Evolutionary conservation across 1,140 invertebrate species (phyloP), one percentile per base, ranked within the genome.

Genomic region (Lordiphosa clarofinis): DNA sequence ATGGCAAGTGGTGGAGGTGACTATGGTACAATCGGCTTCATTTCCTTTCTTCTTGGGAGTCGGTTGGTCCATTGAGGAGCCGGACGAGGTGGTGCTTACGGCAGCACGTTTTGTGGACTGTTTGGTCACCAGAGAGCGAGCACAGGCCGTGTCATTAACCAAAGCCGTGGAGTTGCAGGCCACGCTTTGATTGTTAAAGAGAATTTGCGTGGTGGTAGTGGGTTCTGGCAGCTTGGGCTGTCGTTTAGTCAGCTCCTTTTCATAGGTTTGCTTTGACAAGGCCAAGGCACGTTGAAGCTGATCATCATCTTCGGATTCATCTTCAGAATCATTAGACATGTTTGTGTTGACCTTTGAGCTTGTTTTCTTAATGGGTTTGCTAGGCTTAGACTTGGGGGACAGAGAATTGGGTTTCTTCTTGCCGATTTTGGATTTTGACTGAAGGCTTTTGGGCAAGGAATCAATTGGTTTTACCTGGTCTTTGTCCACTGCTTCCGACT

Each of bases 21-120:
- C 84, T 8, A 79, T 52, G 1, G 84, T 73, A 37, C 84, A 87
- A 36, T 87, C 84, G 4, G 36, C 56, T 35, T 87, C 84, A 11
- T 48, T 42, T 7, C 44, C 48, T 4, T 7, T 4, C 5, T 40
- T 13, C 36, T 38, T 54, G 24, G 12, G 21, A 2, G 6, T 13
- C 4, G 31, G 15, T 11, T 12, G 10, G 10, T 4, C 15, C 21
- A 5, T 6, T 24, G 13, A 5, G 9, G 24, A n/a, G 3, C 9
- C 9, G 1, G 15, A n/a, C 3, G 47, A 21, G 0, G 46, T 42
- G 15, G 48, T 70, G 57, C 39, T 58, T 1, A 56, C 53, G n/a
- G 50, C 48, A 4, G 44, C 7, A 31, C 28, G 13, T 37, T 61
- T 7, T 37, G 49, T 46, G 4, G 24, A 3, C 6, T 12, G 6